Evolutionary conservation across 1,140 invertebrate species (phyloP).

Genomic region (Protaetia brevitarsis): DNA sequence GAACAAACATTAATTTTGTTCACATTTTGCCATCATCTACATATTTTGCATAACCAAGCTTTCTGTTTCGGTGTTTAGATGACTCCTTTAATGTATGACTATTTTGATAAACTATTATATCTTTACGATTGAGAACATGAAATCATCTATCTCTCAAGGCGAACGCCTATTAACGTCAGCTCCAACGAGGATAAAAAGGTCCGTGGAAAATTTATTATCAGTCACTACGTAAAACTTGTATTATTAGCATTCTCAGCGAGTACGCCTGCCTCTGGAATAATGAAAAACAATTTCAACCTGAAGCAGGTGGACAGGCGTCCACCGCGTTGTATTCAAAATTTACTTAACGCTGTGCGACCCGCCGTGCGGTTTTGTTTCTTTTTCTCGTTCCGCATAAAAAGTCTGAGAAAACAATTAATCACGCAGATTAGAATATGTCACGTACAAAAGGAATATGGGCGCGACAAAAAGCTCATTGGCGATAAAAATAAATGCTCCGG

Average conservation of each 20-base stretch:
- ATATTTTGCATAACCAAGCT: no score
- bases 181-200: no score
- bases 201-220: not conserved
- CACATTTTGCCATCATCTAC: no score
- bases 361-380: not conserved
- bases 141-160: no score
- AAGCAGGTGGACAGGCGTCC: not conserved
- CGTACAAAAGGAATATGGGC: slow-evolving; percentile 22
- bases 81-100: no score
- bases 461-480: slow-evolving; percentile 8
- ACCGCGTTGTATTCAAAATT: not conserved
- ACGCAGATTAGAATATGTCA: slow-evolving; percentile 23
- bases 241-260: no score
- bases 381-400: not conserved
- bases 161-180: no score
- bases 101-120: no score
- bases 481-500: slow-evolving; percentile 15
- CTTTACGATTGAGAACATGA: no score
- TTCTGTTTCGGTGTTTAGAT: no score
- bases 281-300: not conserved
- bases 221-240: not conserved
- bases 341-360: not conserved
- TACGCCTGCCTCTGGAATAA: not conserved
- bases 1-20: no score
- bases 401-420: slow-evolving; percentile 24